A percentile compares a stretch with the other conserved stretches of the same genome.
These are phyloP conservation scores for Cyprinodon tularosa DNA, from an alignment of 2,113 vertebrate genomes.

Conservation along the genomic window DNA sequence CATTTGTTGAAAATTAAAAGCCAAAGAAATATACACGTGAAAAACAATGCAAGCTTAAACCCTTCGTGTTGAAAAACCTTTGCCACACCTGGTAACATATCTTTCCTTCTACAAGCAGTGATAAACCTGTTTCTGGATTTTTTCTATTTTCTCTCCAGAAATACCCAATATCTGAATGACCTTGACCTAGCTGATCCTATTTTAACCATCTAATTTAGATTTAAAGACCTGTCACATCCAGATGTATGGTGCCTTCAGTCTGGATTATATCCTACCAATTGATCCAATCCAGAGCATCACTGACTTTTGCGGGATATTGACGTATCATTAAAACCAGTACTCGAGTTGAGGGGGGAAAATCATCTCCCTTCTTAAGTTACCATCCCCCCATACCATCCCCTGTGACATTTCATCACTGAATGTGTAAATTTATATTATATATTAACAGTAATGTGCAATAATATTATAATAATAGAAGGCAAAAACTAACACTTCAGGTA, in stretches of 20 bases:
- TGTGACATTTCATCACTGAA: no score
- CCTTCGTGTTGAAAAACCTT: neutral
- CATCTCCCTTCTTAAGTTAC: no score
- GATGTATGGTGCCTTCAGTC: conserved; percentile 18
- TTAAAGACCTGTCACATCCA: conserved; percentile 47
- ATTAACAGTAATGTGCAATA: no score
- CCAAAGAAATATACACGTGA: neutral
- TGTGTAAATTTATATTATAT: no score
- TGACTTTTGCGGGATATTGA: conserved; percentile 5
- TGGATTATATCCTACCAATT: conserved; percentile 40
- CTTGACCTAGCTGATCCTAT: conserved; percentile 26
- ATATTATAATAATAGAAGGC: no score
- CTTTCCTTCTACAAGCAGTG: neutral
- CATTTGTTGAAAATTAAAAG: no score
- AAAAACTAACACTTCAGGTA: no score
- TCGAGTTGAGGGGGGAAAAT: no score
- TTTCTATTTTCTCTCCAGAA: neutral
- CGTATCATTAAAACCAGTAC: neutral
- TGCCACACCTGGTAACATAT: neutral
- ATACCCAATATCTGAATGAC: conserved; percentile 19
- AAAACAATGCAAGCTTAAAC: neutral
- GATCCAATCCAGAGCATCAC: conserved; percentile 43
- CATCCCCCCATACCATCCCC: no score
- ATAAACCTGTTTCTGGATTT: neutral
- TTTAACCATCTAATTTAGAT: conserved; percentile 45